These are phyloP conservation scores for Ericerus pela DNA, from an alignment of 1,140 invertebrate species.

Conservation along the genomic window DNA sequence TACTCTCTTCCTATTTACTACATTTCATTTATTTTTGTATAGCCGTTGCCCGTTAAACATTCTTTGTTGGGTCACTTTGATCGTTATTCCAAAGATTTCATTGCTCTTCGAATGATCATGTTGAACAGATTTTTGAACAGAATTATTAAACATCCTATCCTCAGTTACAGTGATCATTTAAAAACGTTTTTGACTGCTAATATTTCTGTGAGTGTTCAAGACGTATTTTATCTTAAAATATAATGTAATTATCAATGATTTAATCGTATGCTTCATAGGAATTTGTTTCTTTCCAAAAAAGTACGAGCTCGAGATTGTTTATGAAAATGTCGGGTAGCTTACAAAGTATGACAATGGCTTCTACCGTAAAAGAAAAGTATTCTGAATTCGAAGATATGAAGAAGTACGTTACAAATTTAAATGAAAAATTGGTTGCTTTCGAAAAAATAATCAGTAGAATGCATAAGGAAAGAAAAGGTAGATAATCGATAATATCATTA, in stretches of 20 bases:
- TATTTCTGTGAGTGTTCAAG: slow-evolving; percentile 38
- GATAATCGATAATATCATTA: not conserved
- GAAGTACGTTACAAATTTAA: slow-evolving; percentile 13
- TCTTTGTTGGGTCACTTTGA: slow-evolving; percentile 51
- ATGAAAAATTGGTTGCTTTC: slow-evolving; percentile 16
- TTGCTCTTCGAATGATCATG: slow-evolving; percentile 49
- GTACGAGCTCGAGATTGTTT: slow-evolving; percentile 9
- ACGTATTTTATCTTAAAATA: not conserved
- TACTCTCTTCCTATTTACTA: not conserved
- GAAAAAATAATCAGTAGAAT: slow-evolving; percentile 18
- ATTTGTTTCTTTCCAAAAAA: slow-evolving; percentile 16
- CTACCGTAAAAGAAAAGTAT: slow-evolving; percentile 14
- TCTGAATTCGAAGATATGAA: slow-evolving; percentile 18
- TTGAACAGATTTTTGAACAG: slow-evolving; percentile 52
- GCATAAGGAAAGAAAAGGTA: slow-evolving; percentile 19
- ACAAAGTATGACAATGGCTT: slow-evolving; percentile 17
- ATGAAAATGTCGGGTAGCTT: slow-evolving; percentile 18
- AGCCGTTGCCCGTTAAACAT: slow-evolving; percentile 61
- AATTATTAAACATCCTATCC: slow-evolving; percentile 49
- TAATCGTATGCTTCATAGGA: slow-evolving; percentile 13
- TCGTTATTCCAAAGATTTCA: slow-evolving; percentile 59
- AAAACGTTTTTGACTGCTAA: slow-evolving; percentile 52
- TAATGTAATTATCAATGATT: not conserved
- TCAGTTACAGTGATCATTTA: slow-evolving; percentile 51
- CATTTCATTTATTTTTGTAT: slow-evolving; percentile 25